A percentile compares a stretch with the other conserved stretches of the same genome.
These are phyloP conservation scores for Phyllotreta striolata DNA, from an alignment of 2,888 invertebrate species.

Conservation along the genomic window DNA sequence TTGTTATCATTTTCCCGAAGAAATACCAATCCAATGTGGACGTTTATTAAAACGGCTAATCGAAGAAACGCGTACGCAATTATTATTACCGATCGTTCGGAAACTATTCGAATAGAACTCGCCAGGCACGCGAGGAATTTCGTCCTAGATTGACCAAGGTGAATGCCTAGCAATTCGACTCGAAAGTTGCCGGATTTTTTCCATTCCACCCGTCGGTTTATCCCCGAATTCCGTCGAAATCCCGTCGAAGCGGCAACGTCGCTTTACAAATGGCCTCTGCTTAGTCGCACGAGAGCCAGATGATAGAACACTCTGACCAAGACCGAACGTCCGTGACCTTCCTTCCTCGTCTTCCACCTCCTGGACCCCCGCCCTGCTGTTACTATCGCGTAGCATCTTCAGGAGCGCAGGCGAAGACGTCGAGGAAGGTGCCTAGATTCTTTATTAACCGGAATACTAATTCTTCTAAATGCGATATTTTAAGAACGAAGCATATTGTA, in stretches of 20 bases:
- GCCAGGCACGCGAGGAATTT: constrained; percentile 17
- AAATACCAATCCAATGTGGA: too few relatives aligned
- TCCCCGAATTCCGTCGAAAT: background rate
- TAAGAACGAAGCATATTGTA: background rate
- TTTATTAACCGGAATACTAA: background rate
- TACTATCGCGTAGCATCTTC: constrained; percentile 39
- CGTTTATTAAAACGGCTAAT: too few relatives aligned
- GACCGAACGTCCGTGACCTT: constrained; percentile 61
- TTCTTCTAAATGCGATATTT: background rate
- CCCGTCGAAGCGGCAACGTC: constrained; percentile 22
- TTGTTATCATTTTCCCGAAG: too few relatives aligned
- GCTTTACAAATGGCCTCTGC: constrained; percentile 24
- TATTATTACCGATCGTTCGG: too few relatives aligned
- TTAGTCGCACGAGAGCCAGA: constrained; percentile 36
- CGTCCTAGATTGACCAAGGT: constrained; percentile 20
- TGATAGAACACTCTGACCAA: constrained; percentile 52
- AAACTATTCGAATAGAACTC: constrained; percentile 4
- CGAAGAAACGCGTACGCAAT: background rate
- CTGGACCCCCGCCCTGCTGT: constrained; percentile 42
- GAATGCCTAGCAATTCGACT: constrained; percentile 26
- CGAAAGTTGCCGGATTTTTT: constrained; percentile 27
- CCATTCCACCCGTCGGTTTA: constrained; percentile 10
- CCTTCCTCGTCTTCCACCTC: constrained; percentile 51
- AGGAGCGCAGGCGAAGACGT: constrained; percentile 17
- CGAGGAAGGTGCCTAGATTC: background rate